phyloP scores from a whole-genome alignment of 2,888 invertebrate species.

The Sarcophaga rosellei region DNA sequence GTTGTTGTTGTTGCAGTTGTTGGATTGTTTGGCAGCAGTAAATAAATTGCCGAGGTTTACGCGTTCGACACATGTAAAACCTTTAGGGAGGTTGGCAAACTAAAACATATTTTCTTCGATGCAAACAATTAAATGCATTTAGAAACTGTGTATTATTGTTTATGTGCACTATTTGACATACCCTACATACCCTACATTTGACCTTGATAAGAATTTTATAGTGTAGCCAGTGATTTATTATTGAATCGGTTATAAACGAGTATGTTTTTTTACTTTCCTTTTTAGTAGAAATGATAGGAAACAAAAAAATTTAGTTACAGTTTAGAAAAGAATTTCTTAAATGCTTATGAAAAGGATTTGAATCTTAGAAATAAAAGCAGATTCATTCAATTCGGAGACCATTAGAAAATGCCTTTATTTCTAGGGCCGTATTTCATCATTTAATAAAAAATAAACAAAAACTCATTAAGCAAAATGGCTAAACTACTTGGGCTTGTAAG shows the following conservation, averaged over 20 bases:
- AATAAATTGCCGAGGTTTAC: slow-evolving; percentile 69
- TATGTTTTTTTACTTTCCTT: no score
- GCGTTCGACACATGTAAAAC: slow-evolving; percentile 65
- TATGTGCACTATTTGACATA: background rate
- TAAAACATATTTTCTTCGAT: slow-evolving; percentile 21
- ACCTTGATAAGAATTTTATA: background rate
- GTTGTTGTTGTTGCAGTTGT: slow-evolving; percentile 24
- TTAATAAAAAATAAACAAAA: no score
- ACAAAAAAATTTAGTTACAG: no score
- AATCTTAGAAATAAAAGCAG: no score
- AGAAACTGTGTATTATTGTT: slow-evolving; percentile 34
- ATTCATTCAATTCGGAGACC: no score
- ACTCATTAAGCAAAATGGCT: no score
- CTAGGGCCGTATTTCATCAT: no score
- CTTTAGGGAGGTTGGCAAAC: slow-evolving; percentile 43
- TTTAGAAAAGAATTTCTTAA: no score
- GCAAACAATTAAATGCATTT: slow-evolving; percentile 4
- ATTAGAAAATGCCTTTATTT: no score
- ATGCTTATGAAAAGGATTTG: no score
- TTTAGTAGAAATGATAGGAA: no score
- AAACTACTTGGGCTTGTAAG: no score
- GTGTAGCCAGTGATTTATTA: background rate
- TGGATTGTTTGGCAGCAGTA: slow-evolving; percentile 41
- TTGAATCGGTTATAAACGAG: background rate
- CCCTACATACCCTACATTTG: slow-evolving; percentile 2